Conservation (phyloP, 2,797 vertebrate species). For the Monodelphis domestica region DNA sequence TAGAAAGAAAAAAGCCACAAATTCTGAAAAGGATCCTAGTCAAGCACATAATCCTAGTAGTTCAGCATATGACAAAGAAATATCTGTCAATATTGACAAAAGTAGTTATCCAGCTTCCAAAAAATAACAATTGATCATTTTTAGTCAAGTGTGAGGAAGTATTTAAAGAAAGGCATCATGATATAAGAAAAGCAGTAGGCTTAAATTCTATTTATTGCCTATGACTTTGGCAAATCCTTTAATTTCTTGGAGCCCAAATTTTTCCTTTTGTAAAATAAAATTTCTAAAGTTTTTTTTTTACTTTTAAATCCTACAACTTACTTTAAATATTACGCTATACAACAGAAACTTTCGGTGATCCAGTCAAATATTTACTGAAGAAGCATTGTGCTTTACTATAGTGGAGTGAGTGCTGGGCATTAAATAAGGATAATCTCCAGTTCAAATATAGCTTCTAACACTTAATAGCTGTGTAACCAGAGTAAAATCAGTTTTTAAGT, state of each 20-base stretch:
- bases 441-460: neutral
- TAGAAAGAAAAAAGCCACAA: neutral
- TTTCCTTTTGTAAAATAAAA: neutral
- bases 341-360: neutral
- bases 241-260: neutral
- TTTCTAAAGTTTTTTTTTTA: neutral
- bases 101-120: neutral
- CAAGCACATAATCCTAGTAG: neutral
- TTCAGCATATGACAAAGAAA: neutral
- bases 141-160: neutral
- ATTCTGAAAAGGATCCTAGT: neutral
- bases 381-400: neutral
- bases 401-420: no score
- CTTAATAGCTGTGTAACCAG: neutral
- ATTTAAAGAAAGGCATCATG: neutral
- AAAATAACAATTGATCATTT: neutral
- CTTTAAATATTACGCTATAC: neutral
- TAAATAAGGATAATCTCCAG: neutral
- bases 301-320: neutral
- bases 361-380: neutral
- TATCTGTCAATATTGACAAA: neutral
- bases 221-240: neutral
- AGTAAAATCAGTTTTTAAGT: no score
- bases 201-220: neutral
- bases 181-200: neutral